phyloP scores from a whole-genome alignment of 1,140 invertebrate species.

The Berghia stephanieae region DNA sequence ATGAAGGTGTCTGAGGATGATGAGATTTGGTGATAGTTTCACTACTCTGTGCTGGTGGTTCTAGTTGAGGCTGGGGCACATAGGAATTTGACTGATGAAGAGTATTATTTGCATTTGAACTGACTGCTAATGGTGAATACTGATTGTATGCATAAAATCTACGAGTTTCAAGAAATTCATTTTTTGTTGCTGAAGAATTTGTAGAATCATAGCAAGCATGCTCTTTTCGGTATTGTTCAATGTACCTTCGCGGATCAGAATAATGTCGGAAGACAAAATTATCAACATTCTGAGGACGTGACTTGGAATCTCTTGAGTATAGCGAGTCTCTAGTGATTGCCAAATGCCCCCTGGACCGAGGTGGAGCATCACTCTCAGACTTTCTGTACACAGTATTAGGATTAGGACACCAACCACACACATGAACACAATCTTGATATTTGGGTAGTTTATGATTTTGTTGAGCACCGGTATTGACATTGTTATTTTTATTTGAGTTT shows the following conservation, averaged over 20 bases:
- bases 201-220: slow-evolving; percentile 42
- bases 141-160: slow-evolving; percentile 23
- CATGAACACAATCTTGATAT: no score
- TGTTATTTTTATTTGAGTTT: background rate
- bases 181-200: slow-evolving; percentile 20
- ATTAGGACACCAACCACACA: slow-evolving; percentile 47
- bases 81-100: background rate
- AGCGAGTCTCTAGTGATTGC: background rate
- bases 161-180: slow-evolving; percentile 24
- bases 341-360: slow-evolving; percentile 12
- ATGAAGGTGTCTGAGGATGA: background rate
- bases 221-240: slow-evolving; percentile 57
- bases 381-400: slow-evolving; percentile 10
- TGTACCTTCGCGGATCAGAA: slow-evolving; percentile 47
- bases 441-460: background rate
- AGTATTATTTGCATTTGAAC: background rate
- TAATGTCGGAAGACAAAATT: slow-evolving; percentile 57
- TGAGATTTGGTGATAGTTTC: background rate
- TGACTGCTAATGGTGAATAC: slow-evolving; percentile 5
- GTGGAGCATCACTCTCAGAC: background rate
- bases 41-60: background rate
- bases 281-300: slow-evolving; percentile 28
- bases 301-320: background rate
- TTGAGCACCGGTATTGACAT: background rate
- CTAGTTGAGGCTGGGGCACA: background rate